phyloP scores from a whole-genome alignment of 2,113 vertebrate species.

The Callopanchax toddi region DNA sequence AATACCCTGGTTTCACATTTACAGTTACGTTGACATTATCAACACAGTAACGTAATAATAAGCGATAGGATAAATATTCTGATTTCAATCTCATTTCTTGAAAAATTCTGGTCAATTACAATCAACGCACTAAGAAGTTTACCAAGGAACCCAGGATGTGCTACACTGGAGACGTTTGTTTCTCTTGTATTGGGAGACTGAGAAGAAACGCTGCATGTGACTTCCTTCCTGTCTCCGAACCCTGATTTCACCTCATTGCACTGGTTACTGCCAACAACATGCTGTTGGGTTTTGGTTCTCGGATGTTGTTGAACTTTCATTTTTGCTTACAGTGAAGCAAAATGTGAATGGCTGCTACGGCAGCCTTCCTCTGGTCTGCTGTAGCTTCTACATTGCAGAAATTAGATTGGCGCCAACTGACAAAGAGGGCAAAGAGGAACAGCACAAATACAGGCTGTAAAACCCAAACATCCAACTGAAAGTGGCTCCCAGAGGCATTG shows the following conservation, averaged over 20 bases:
- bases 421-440: no score
- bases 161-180: constrained; percentile 40
- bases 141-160: constrained; percentile 65
- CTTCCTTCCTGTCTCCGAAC: constrained; percentile 78
- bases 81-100: constrained; percentile 52
- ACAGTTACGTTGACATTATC: not conserved
- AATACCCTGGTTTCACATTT: no score
- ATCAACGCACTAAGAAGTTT: constrained; percentile 34
- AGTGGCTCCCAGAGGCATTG: no score
- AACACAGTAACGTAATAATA: not conserved
- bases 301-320: not conserved
- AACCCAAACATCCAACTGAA: no score
- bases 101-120: constrained; percentile 24
- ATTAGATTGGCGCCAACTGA: no score
- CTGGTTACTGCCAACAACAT: constrained; percentile 17
- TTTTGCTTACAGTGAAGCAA: not conserved
- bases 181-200: constrained; percentile 55
- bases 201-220: constrained; percentile 49
- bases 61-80: not conserved
- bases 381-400: no score
- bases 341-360: no score
- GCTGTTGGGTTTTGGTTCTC: not conserved
- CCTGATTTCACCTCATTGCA: constrained; percentile 39
- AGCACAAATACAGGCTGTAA: no score
- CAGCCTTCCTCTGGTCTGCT: no score